A percentile compares a stretch with the other conserved stretches of the same genome.
These are phyloP conservation scores for Xiphophorus couchianus DNA, from an alignment of 2,113 vertebrate genomes.

Conservation along the genomic window DNA sequence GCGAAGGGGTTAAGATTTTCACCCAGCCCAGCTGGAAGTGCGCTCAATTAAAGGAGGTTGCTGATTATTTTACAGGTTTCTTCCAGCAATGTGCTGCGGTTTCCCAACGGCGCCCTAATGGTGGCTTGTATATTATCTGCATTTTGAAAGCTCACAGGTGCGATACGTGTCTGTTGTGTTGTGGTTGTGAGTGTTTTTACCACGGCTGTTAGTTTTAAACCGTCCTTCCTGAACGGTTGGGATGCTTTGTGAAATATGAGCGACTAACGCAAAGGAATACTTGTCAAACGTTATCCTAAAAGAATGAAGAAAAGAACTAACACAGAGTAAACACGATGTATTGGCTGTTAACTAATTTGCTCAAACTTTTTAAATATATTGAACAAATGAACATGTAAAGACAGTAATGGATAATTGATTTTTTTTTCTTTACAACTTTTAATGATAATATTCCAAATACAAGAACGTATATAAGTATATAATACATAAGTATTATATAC, in stretches of 20 bases:
- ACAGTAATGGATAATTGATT: no score
- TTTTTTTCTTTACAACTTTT: background rate
- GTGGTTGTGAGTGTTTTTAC: slow-evolving; percentile 9
- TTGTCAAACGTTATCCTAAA: background rate
- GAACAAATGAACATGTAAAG: background rate
- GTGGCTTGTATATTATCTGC: background rate
- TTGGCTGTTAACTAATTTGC: no score
- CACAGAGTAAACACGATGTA: background rate
- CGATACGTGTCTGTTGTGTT: background rate
- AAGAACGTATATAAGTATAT: background rate
- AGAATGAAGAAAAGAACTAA: no score
- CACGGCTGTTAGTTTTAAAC: background rate
- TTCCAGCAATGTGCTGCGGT: background rate
- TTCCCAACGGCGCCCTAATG: background rate
- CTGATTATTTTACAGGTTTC: slow-evolving; percentile 9
- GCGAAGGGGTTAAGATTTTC: slow-evolving; percentile 23
- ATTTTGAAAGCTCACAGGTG: background rate
- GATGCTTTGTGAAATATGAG: background rate
- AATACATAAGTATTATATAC: no score
- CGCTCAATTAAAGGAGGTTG: background rate
- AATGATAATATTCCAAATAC: background rate
- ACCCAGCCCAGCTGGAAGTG: slow-evolving; percentile 24
- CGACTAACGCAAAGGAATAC: background rate
- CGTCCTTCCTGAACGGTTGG: background rate
- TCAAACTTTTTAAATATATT: background rate